Conservation (phyloP, 2,797 vertebrate species). For the Betta splendens region DNA sequence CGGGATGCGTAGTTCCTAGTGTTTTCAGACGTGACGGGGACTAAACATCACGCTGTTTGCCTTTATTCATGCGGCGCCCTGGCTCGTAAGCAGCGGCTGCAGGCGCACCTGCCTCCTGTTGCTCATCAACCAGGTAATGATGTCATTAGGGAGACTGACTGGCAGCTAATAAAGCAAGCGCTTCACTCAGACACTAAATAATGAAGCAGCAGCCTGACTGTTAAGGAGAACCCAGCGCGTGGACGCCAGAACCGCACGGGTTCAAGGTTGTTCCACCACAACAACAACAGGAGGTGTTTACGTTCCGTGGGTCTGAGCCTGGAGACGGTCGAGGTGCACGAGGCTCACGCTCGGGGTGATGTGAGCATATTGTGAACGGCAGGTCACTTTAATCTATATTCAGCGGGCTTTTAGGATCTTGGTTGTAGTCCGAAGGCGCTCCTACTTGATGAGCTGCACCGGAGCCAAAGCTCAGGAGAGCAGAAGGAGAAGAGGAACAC, state of each 20-base stretch:
- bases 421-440: slow-evolving; percentile 16
- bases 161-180: slow-evolving; percentile 7
- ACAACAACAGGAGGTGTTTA: slow-evolving; percentile 27
- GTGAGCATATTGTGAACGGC: slow-evolving; percentile 1
- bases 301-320: slow-evolving; percentile 6
- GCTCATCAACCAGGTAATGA: slow-evolving; percentile 20
- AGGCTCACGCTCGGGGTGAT: not conserved
- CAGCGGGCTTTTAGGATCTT: slow-evolving; percentile 10
- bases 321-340: slow-evolving; percentile 1
- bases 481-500: slow-evolving; percentile 14
- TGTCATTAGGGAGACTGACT: slow-evolving; percentile 11
- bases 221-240: slow-evolving; percentile 15
- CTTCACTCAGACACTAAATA: slow-evolving; percentile 17
- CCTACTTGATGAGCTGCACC: not conserved
- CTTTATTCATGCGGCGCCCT: too few relatives aligned
- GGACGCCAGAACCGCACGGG: slow-evolving; percentile 4
- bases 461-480: slow-evolving; percentile 23
- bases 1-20: too few relatives aligned
- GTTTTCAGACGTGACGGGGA: too few relatives aligned
- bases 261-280: slow-evolving; percentile 42
- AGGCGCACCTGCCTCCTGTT: slow-evolving; percentile 20
- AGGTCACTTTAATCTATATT: slow-evolving; percentile 23
- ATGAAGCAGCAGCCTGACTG: slow-evolving; percentile 23
- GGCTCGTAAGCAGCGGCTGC: not conserved
- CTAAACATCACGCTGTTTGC: too few relatives aligned